Conservation (phyloP, 2,888 invertebrate species). For the Allacma fusca region DNA sequence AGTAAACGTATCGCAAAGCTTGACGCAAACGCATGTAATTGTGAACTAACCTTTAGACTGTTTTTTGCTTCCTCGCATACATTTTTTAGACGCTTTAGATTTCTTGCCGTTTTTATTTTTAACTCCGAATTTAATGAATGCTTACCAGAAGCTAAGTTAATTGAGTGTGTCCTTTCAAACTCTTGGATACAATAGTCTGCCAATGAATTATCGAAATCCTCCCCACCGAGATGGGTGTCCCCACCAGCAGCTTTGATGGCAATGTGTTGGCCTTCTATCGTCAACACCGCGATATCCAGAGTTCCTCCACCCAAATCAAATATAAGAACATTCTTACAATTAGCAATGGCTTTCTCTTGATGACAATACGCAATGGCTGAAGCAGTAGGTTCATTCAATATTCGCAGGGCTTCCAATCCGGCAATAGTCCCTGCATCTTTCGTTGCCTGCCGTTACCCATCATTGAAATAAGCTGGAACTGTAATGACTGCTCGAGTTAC, state of each 20-base stretch:
- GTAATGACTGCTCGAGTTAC: neutral
- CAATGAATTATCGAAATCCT: constrained; percentile 39
- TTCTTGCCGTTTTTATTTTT: neutral
- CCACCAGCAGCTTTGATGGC: neutral
- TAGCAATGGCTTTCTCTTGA: neutral
- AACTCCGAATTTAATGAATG: neutral
- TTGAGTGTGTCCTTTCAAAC: constrained; percentile 28
- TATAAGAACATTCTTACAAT: neutral
- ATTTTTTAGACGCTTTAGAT: constrained; percentile 5
- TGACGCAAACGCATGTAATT: no score
- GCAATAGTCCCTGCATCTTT: neutral
- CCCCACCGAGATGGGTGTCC: constrained; percentile 44
- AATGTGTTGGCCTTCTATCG: neutral
- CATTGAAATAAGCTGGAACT: neutral
- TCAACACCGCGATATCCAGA: neutral
- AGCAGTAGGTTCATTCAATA: neutral
- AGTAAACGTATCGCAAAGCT: no score
- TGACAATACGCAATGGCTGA: neutral
- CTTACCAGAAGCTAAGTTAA: constrained; percentile 26
- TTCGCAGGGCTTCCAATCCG: neutral
- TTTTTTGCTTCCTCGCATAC: neutral
- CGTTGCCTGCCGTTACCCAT: neutral
- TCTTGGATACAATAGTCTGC: constrained; percentile 63
- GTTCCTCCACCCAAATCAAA: neutral
- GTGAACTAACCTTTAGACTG: no score